Evolutionary conservation across 2,113 vertebrate species (phyloP), one percentile per base, ranked within the genome.

Genomic region (Odontophorus gujanensis): DNA sequence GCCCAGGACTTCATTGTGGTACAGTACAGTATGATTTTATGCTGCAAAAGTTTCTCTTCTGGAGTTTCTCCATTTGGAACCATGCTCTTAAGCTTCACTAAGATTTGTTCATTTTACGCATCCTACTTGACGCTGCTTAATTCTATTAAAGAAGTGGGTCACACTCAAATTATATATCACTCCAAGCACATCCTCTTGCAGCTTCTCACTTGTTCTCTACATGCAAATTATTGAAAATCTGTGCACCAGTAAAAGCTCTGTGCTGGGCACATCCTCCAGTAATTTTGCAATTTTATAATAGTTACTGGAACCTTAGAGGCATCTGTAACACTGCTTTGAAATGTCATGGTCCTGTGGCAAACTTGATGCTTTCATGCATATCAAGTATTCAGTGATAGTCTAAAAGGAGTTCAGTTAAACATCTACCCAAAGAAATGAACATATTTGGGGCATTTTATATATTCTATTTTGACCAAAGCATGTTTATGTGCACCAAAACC

Each of bases 121-220:
- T 89, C 73, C 72, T 86, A 68, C 45, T 90, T 72, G 51, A 83
- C 42, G 81, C 90, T 88, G 6, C 34, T 91, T 93, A 86, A 81
- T 90, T 86, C 76, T 63, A 25, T 87, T 84, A 65, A 30, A 89
- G 45, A 95, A 94, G 24, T 92, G 83, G 92, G 92, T 93, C 82
- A 86, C 48, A 58, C 48, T 93, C 80, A 90, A 96, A 90, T 92
- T 84, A 89, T 65, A 78, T 62, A 78, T 84, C 48, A 92, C 69
- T 93, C 26, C n/a, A 51, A 95, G 95, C 81, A 91, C 48, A 95
- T 84, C 65, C 45, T 93, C 62, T 72, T 93, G 36, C 74, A 92
- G 40, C 24, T 89, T 87, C 77, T 95, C 84, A 20, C 7, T 1
- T 90, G 90, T 92, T 79, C 77, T 92, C 45, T 88, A 65, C 30